Percentiles rank a stretch among this genome's conserved stretches.
These are phyloP conservation scores for Blera fallax DNA, from an alignment of 2,888 invertebrate genomes.

Conservation along the genomic window DNA sequence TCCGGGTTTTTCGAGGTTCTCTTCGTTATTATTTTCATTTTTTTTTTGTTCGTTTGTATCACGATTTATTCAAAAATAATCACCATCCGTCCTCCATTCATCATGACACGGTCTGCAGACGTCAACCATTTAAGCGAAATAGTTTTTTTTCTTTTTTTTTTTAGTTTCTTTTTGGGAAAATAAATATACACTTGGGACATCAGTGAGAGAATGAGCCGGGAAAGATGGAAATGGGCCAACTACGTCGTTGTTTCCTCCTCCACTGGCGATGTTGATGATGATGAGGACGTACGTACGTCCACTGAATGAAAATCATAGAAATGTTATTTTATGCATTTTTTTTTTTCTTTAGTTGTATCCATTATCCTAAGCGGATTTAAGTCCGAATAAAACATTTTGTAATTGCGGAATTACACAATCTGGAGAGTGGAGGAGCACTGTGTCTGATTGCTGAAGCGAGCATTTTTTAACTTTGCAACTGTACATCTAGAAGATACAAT, in stretches of 20 bases:
- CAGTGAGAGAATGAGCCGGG: background rate
- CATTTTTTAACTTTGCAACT: background rate
- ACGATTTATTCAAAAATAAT: conserved; percentile 71
- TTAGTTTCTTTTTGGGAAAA: background rate
- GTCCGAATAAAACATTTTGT: conserved; percentile 9
- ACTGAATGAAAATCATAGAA: background rate
- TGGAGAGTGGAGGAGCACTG: background rate
- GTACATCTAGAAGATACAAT: background rate
- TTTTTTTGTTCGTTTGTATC: conserved; percentile 11
- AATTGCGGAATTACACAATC: conserved; percentile 11
- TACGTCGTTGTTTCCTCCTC: conserved; percentile 2
- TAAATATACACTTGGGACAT: conserved; percentile 39
- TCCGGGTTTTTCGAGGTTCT: conserved; percentile 4
- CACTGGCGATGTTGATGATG: background rate
- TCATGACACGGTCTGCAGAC: conserved; percentile 69
- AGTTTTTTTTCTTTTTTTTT: conserved; percentile 22
- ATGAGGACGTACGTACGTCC: background rate
- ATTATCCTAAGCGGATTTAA: conserved; percentile 5
- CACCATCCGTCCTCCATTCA: conserved; percentile 65
- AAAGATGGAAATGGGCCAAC: conserved; percentile 22
- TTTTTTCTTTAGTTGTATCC: background rate
- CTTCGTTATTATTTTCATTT: background rate
- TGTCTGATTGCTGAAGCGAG: background rate
- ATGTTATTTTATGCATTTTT: background rate
- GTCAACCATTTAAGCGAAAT: conserved; percentile 64